Evolutionary conservation across 2,888 invertebrate species (phyloP).

Genomic region (Cephalotes varians): DNA sequence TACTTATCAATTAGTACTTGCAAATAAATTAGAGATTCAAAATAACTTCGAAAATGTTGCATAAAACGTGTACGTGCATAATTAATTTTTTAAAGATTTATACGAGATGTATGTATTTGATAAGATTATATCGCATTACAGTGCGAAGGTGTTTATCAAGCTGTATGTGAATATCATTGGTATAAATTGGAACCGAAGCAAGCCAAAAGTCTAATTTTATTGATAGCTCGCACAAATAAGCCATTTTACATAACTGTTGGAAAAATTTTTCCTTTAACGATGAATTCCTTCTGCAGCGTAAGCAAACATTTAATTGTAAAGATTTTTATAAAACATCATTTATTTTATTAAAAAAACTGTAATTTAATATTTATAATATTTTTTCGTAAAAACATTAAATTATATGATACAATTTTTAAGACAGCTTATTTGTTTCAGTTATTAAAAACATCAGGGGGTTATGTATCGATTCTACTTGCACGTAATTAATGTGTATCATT

Average conservation of each 20-base stretch:
- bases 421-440: slow-evolving; percentile 49
- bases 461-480: slow-evolving; percentile 32
- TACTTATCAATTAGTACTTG: background rate
- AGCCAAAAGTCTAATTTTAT: slow-evolving; percentile 55
- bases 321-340: background rate
- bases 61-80: too few relatives aligned
- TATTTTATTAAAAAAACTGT: background rate
- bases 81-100: slow-evolving; percentile 6
- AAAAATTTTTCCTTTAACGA: slow-evolving; percentile 62
- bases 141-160: slow-evolving; percentile 46
- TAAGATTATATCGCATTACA: slow-evolving; percentile 12
- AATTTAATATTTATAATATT: background rate
- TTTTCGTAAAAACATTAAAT: background rate
- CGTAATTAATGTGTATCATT: slow-evolving; percentile 4
- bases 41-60: background rate
- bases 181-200: slow-evolving; percentile 17
- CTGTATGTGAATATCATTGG: slow-evolving; percentile 53
- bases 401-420: background rate
- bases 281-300: slow-evolving; percentile 62
- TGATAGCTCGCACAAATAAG: slow-evolving; percentile 56
- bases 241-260: slow-evolving; percentile 65
- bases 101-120: background rate
- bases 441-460: slow-evolving; percentile 44
- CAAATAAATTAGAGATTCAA: background rate
- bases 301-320: slow-evolving; percentile 10